Evolutionary conservation across 2,113 vertebrate genomes (phyloP).

Genomic region (Archocentrus centrarchus): DNA sequence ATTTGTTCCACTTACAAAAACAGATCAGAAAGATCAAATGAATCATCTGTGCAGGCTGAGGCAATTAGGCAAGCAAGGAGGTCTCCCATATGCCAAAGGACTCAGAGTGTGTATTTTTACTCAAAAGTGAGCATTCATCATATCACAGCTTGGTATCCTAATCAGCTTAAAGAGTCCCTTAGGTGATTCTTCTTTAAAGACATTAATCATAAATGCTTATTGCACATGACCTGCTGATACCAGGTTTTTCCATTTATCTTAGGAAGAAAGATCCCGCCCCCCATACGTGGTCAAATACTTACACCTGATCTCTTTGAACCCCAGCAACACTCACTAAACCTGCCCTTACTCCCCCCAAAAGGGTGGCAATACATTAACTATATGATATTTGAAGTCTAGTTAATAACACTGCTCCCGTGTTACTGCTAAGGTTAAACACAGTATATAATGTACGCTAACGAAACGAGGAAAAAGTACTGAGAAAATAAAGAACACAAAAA

Average conservation of each 20-base stretch:
- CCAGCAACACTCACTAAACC: background rate
- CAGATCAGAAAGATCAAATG: constrained; percentile 50
- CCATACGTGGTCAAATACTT: constrained; percentile 56
- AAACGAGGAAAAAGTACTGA: background rate
- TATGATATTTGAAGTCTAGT: background rate
- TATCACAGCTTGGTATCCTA: constrained; percentile 63
- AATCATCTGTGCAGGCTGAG: constrained; percentile 46
- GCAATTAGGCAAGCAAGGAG: constrained; percentile 49
- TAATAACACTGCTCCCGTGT: fast-evolving
- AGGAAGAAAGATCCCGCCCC: constrained; percentile 36
- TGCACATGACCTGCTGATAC: constrained; percentile 66
- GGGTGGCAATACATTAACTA: background rate
- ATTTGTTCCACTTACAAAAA: constrained; percentile 37
- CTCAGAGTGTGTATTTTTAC: constrained; percentile 63
- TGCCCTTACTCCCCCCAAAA: background rate
- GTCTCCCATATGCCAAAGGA: constrained; percentile 50
- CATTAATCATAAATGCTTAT: constrained; percentile 72
- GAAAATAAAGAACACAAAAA: background rate
- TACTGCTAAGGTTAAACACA: background rate
- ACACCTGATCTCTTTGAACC: constrained; percentile 53
- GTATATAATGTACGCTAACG: background rate
- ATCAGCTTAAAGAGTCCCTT: constrained; percentile 67
- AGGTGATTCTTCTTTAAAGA: constrained; percentile 70
- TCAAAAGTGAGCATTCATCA: constrained; percentile 63
- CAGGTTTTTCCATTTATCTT: constrained; percentile 61